Percentiles rank a stretch among this genome's conserved stretches.
These are phyloP conservation scores for Holacanthella duospinosa DNA, from an alignment of 2,888 invertebrate genomes.

Conservation along the genomic window DNA sequence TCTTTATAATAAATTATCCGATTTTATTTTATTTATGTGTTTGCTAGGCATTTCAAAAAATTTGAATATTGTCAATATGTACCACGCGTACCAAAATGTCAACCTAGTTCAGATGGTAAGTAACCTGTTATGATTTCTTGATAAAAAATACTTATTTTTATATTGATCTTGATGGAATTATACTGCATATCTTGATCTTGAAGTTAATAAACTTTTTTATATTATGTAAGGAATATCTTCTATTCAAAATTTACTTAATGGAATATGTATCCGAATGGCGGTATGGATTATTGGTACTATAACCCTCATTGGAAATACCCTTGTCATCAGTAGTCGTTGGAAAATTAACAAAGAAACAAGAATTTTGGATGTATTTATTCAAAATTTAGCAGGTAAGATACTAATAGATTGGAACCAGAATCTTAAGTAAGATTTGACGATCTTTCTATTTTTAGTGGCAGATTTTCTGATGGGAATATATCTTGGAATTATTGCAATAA, in stretches of 20 bases:
- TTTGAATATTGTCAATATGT: conserved; percentile 55
- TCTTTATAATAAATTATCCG: background rate
- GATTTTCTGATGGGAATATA: conserved; percentile 61
- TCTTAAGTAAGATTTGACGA: background rate
- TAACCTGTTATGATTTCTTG: too few relatives aligned
- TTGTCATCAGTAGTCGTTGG: conserved; percentile 51
- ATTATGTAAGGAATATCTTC: conserved; percentile 43
- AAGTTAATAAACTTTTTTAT: too few relatives aligned
- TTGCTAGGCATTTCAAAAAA: conserved; percentile 46
- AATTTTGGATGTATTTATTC: conserved; percentile 41
- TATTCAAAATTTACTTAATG: conserved; percentile 49
- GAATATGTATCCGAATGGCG: conserved; percentile 49
- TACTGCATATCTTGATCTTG: too few relatives aligned
- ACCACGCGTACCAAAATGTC: conserved; percentile 49
- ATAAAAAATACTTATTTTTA: too few relatives aligned
- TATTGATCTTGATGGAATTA: too few relatives aligned
- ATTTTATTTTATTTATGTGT: background rate
- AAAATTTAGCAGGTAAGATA: conserved; percentile 51
- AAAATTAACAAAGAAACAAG: conserved; percentile 38
- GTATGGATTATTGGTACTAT: conserved; percentile 54
- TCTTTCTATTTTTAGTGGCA: conserved; percentile 50
- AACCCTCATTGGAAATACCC: conserved; percentile 52
- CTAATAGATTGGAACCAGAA: too few relatives aligned
- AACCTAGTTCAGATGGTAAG: conserved; percentile 52
- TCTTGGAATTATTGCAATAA: conserved; percentile 51